Percentiles rank a stretch among this genome's conserved stretches.
These are phyloP conservation scores for Drosophila incognita DNA, from an alignment of 2,888 invertebrate genomes.

Conservation along the genomic window DNA sequence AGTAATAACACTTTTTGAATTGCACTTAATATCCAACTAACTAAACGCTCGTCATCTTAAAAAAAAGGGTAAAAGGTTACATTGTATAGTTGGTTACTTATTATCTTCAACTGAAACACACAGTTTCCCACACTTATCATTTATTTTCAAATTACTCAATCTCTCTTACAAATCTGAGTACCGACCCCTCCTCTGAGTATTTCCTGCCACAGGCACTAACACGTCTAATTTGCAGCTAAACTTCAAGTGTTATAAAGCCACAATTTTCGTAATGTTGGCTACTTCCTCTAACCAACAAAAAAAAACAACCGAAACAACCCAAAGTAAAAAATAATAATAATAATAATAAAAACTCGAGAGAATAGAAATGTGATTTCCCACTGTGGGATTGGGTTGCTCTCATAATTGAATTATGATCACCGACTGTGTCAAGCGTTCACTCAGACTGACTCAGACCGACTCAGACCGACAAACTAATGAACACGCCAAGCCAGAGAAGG, in stretches of 20 bases:
- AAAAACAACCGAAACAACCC: background rate
- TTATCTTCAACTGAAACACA: background rate
- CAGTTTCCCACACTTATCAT: conserved; percentile 23
- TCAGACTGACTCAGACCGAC: conserved; percentile 23
- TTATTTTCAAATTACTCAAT: conserved; percentile 15
- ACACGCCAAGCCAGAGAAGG: conserved; percentile 57
- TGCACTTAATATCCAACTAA: conserved; percentile 1
- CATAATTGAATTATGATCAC: conserved; percentile 77
- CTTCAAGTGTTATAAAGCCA: conserved; percentile 20
- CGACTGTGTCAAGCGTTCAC: conserved; percentile 59
- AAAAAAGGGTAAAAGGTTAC: background rate
- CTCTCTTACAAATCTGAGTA: background rate
- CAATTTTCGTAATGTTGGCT: conserved; percentile 32
- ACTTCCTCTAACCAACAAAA: conserved; percentile 25
- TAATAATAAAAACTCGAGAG: conserved; percentile 3
- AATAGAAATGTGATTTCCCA: conserved; percentile 33
- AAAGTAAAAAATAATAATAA: background rate
- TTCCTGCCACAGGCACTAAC: conserved; percentile 22
- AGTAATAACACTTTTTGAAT: background rate
- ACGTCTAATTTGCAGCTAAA: conserved; percentile 39
- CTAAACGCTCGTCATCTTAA: background rate
- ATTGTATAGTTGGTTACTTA: background rate
- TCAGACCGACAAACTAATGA: conserved; percentile 60
- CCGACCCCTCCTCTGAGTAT: conserved; percentile 3
- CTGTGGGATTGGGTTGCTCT: conserved; percentile 31